Evolutionary conservation across 2,113 vertebrate species (phyloP).

Genomic region (Numida meleagris): DNA sequence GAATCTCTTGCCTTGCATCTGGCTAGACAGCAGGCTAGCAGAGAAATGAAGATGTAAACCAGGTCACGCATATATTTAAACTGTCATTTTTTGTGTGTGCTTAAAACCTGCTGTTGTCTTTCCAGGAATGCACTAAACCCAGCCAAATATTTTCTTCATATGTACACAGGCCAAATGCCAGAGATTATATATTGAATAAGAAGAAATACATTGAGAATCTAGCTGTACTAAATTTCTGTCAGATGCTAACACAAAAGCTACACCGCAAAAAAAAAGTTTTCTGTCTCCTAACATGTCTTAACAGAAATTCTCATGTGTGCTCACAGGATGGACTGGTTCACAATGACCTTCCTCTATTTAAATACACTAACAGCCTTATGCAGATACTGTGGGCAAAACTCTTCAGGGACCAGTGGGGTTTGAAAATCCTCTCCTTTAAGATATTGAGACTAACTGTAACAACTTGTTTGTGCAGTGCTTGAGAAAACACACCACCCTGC

Average conservation of each 20-base stretch:
- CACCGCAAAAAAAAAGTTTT: neutral
- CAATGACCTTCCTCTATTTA: neutral
- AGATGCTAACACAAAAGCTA: neutral
- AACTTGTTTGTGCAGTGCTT: neutral
- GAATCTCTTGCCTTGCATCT: neutral
- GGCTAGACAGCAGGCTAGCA: neutral
- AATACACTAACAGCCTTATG: neutral
- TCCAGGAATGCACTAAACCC: neutral
- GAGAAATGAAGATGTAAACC: constrained; percentile 5
- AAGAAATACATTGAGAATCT: neutral
- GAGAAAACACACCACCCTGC: neutral
- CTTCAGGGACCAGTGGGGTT: neutral
- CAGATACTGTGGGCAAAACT: neutral
- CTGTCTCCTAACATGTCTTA: neutral
- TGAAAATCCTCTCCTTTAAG: neutral
- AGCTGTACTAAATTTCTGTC: neutral
- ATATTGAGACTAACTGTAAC: neutral
- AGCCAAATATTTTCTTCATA: constrained; percentile 40
- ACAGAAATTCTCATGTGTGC: neutral
- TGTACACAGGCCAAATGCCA: neutral
- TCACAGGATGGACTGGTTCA: neutral
- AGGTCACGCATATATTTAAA: constrained; percentile 1
- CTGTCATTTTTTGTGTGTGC: constrained; percentile 5
- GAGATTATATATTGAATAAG: neutral
- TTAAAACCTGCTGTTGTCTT: constrained; percentile 27